phyloP scores from a whole-genome alignment of 2,888 invertebrate species.

The Hylaea fasciaria region DNA sequence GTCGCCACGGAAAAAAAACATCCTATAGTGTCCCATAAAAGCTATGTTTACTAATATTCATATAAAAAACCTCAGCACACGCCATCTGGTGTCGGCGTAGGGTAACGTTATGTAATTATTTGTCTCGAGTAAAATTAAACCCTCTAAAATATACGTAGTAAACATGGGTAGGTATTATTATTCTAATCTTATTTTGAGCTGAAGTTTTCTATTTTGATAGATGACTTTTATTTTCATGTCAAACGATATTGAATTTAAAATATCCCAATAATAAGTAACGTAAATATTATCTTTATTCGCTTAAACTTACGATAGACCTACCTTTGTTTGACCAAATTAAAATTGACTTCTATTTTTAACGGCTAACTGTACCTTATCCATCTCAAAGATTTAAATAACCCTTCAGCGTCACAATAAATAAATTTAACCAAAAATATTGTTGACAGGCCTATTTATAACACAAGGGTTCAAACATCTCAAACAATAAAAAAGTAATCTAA shows the following conservation, averaged over 20 bases:
- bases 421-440: conserved; percentile 53
- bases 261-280: neutral
- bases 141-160: conserved; percentile 24
- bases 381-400: conserved; percentile 22
- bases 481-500: conserved; percentile 72
- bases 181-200: conserved; percentile 13
- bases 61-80: conserved; percentile 64
- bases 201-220: conserved; percentile 8
- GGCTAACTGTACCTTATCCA: too few relatives aligned
- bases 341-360: too few relatives aligned
- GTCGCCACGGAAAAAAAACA: too few relatives aligned
- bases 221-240: conserved; percentile 8
- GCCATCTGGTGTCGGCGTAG: conserved; percentile 71
- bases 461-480: conserved; percentile 57
- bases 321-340: too few relatives aligned
- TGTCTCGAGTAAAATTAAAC: conserved; percentile 55
- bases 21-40: conserved; percentile 63
- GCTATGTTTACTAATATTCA: conserved; percentile 77
- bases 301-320: too few relatives aligned
- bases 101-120: conserved; percentile 73
- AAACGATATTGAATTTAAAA: neutral
- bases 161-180: too few relatives aligned
- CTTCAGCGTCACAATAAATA: conserved; percentile 37
- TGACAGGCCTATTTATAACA: conserved; percentile 73
- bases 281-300: too few relatives aligned